Percentiles rank a stretch among this genome's conserved stretches.
These are phyloP conservation scores for Gouania willdenowi DNA, from an alignment of 2,797 vertebrate species.

Conservation along the genomic window DNA sequence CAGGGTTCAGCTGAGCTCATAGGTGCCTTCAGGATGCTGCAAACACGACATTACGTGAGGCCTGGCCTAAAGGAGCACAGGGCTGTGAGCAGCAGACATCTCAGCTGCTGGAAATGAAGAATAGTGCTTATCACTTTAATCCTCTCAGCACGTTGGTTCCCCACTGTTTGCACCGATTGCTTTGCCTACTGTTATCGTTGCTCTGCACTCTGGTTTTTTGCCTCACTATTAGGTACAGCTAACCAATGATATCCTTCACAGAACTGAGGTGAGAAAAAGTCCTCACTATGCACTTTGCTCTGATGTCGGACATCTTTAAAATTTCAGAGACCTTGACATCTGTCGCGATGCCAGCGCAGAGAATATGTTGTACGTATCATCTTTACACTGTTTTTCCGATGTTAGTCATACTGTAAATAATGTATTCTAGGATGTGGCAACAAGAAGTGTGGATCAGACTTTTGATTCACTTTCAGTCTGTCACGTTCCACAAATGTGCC, in stretches of 20 bases:
- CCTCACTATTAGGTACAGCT: slow-evolving; percentile 33
- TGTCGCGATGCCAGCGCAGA: slow-evolving; percentile 43
- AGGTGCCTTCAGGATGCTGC: slow-evolving; percentile 60
- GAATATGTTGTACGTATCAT: no score
- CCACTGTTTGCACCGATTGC: slow-evolving; percentile 18
- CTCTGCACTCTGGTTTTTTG: slow-evolving; percentile 25
- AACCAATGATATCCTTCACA: slow-evolving; percentile 49
- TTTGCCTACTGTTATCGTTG: slow-evolving; percentile 6
- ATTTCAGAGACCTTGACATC: slow-evolving; percentile 43
- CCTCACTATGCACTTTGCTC: slow-evolving; percentile 43
- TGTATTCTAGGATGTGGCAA: slow-evolving; percentile 22
- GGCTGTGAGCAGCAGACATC: slow-evolving; percentile 21
- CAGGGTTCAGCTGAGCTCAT: slow-evolving; percentile 57
- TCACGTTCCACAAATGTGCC: slow-evolving; percentile 1
- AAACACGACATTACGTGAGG: slow-evolving; percentile 34
- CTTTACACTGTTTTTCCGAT: slow-evolving; percentile 13
- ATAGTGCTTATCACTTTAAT: slow-evolving; percentile 13
- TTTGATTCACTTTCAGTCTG: slow-evolving; percentile 1
- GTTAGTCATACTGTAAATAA: slow-evolving; percentile 34
- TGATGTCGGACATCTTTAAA: slow-evolving; percentile 62
- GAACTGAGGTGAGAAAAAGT: slow-evolving; percentile 49
- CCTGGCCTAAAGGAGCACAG: slow-evolving; percentile 23
- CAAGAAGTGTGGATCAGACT: slow-evolving; percentile 4
- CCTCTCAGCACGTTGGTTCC: slow-evolving; percentile 9
- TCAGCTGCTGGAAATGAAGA: slow-evolving; percentile 24